phyloP scores from a whole-genome alignment of 2,113 vertebrate species.

The Apus apus region DNA sequence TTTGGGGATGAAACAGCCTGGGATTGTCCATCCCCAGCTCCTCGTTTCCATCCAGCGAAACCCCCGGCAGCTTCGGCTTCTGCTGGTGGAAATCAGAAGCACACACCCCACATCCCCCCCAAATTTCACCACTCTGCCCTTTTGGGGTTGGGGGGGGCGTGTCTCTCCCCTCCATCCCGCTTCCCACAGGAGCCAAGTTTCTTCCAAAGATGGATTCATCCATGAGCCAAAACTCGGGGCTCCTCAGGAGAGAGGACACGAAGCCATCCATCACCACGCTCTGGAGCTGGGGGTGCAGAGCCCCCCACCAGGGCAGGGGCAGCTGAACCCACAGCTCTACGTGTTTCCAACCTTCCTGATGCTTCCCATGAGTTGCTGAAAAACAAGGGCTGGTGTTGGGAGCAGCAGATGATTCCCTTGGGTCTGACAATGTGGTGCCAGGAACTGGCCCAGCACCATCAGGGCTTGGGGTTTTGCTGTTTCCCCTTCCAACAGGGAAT shows the following conservation, averaged over 20 bases:
- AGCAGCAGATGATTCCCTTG: accelerated
- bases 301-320: background rate
- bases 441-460: accelerated
- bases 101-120: background rate
- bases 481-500: background rate
- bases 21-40: background rate
- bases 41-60: background rate
- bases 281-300: too few relatives aligned
- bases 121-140: too few relatives aligned
- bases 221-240: accelerated
- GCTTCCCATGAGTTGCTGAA: background rate
- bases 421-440: accelerated
- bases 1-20: accelerated
- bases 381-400: accelerated
- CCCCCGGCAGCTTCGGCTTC: background rate
- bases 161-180: accelerated
- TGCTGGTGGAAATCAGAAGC: background rate
- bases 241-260: background rate
- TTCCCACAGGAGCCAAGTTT: background rate
- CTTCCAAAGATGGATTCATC: background rate
- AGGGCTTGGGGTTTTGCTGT: accelerated
- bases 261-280: background rate
- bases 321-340: background rate
- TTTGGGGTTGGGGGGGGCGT: too few relatives aligned
- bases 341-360: accelerated